phyloP scores from a whole-genome alignment of 2,113 vertebrate genomes.

The Malurus melanocephalus region DNA sequence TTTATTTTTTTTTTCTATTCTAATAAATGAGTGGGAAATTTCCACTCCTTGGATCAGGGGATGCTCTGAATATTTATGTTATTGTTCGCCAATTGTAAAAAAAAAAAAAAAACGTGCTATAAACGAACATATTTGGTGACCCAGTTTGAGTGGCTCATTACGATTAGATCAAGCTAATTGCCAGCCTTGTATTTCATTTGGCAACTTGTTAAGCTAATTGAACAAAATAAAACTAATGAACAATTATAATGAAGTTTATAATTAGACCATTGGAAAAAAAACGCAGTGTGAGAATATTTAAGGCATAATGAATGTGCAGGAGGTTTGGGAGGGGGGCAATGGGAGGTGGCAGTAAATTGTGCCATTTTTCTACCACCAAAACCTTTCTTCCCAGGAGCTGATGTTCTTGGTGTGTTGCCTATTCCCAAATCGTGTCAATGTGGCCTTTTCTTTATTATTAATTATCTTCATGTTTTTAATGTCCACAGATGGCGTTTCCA shows the following conservation, averaged over 20 bases:
- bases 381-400: not conserved
- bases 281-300: conserved; percentile 63
- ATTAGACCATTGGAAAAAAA: conserved; percentile 71
- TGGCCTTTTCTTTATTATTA: not conserved
- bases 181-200: conserved; percentile 69
- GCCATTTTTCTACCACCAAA: not conserved
- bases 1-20: not conserved
- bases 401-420: not conserved
- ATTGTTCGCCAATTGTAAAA: not conserved
- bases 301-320: conserved; percentile 31
- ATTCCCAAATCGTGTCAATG: not conserved
- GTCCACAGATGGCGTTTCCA: not conserved
- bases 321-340: not conserved
- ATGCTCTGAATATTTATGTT: not conserved
- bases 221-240: conserved; percentile 77
- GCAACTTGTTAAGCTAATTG: conserved; percentile 76
- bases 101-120: conserved; percentile 2
- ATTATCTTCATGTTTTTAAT: not conserved
- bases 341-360: not conserved
- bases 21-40: not conserved
- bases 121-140: conserved; percentile 40
- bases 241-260: conserved; percentile 78
- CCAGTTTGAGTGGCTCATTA: conserved; percentile 51
- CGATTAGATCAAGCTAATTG: conserved; percentile 69
- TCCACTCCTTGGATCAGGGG: not conserved